Conservation (phyloP, 2,888 invertebrate species). For the Cheilosia vernalis region DNA sequence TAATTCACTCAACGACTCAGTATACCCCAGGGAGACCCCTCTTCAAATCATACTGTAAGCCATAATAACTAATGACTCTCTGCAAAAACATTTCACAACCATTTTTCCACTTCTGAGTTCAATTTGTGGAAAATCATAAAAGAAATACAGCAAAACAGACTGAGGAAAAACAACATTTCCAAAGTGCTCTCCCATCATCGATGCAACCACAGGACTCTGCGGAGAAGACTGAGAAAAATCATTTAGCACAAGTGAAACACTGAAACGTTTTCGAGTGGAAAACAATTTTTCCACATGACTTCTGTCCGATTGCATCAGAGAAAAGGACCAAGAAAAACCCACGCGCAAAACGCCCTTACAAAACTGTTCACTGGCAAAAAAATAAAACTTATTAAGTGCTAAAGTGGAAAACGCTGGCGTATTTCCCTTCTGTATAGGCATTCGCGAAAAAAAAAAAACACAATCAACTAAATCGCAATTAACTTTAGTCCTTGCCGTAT, state of each 20-base stretch:
- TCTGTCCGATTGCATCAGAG: slow-evolving; percentile 49
- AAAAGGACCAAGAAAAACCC: background rate
- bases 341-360: slow-evolving; percentile 1
- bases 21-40: background rate
- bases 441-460: slow-evolving; percentile 40
- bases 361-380: slow-evolving; percentile 51
- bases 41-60: background rate
- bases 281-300: slow-evolving; percentile 76
- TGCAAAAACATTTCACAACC: slow-evolving; percentile 6
- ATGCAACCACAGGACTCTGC: slow-evolving; percentile 10
- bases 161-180: slow-evolving; percentile 16
- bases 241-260: slow-evolving; percentile 73
- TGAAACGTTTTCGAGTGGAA: slow-evolving; percentile 75
- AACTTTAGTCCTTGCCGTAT: slow-evolving; percentile 68
- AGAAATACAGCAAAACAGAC: slow-evolving; percentile 46
- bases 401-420: slow-evolving; percentile 67
- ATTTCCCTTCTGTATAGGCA: slow-evolving; percentile 22
- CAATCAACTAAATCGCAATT: slow-evolving; percentile 55
- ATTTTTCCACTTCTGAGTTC: slow-evolving; percentile 65
- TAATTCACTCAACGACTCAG: slow-evolving; percentile 5
- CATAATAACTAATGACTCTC: slow-evolving; percentile 53
- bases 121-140: slow-evolving; percentile 63
- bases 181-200: slow-evolving; percentile 4
- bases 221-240: slow-evolving; percentile 64
- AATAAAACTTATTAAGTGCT: slow-evolving; percentile 64